Conservation (phyloP, 2,113 vertebrate genomes). For the Noctilio leporinus region DNA sequence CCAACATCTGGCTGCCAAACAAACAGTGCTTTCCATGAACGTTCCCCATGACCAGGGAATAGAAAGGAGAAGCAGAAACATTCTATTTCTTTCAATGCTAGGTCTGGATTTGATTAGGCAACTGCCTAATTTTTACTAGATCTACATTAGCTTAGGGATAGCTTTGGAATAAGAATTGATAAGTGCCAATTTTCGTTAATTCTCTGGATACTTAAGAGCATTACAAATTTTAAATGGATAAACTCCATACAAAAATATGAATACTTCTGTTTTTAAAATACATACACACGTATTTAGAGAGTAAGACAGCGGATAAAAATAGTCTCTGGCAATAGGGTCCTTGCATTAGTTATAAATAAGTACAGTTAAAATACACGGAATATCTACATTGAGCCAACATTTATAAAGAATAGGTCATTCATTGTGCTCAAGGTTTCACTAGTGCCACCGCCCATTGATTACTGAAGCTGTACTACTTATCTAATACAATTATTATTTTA, state of each 20-base stretch:
- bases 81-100: neutral
- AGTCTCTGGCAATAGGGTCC: neutral
- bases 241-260: neutral
- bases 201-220: neutral
- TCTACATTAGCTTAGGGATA: neutral
- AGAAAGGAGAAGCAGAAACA: slow-evolving; percentile 35
- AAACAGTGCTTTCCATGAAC: slow-evolving; percentile 12
- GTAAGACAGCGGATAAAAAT: neutral
- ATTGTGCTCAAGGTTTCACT: neutral
- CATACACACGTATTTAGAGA: neutral
- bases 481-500: neutral
- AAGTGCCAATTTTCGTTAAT: slow-evolving; percentile 24
- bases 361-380: neutral
- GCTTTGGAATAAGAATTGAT: neutral
- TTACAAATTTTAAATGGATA: slow-evolving; percentile 22
- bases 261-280: neutral
- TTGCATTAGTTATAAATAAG: neutral
- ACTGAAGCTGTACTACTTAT: neutral
- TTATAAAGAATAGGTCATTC: neutral
- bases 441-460: neutral
- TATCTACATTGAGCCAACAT: neutral
- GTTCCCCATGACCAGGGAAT: neutral
- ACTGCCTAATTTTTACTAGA: slow-evolving; percentile 17
- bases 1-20: slow-evolving; percentile 10
- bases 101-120: slow-evolving; percentile 40